Conservation (phyloP, 2,113 vertebrate genomes). For the Puntigrus tetrazona region DNA sequence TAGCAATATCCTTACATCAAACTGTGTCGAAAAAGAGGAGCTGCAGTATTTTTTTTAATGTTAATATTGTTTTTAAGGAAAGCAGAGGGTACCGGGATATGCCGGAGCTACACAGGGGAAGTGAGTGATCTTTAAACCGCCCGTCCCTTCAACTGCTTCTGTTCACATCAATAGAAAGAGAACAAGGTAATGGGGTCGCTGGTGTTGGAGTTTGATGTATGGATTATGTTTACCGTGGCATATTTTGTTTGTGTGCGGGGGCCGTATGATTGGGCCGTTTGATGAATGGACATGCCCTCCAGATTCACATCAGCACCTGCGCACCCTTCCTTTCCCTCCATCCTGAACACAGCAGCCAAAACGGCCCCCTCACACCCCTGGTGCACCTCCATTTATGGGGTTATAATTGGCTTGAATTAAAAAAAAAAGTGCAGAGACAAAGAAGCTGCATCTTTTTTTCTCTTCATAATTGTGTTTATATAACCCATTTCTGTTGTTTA, state of each 20-base stretch:
- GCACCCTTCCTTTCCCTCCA: constrained; percentile 63
- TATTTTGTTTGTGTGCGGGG: constrained; percentile 77
- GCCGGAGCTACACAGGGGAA: constrained; percentile 39
- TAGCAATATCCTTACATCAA: neutral
- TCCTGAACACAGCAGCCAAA: constrained; percentile 44
- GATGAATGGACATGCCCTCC: constrained; percentile 81
- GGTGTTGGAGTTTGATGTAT: constrained; percentile 79
- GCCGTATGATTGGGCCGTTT: constrained; percentile 73
- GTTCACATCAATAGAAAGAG: constrained; percentile 58
- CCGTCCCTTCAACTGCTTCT: constrained; percentile 12
- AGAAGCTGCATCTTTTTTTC: constrained; percentile 19
- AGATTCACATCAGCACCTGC: constrained; percentile 75
- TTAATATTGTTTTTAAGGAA: constrained; percentile 13
- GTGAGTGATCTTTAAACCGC: constrained; percentile 39
- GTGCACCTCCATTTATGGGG: constrained; percentile 55
- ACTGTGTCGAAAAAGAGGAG: neutral
- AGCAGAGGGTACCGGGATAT: constrained; percentile 8
- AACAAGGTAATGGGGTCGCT: constrained; percentile 67
- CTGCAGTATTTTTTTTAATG: neutral
- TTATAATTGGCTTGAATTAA: constrained; percentile 49
- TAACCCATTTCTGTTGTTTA: constrained; percentile 48
- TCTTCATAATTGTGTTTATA: constrained; percentile 43
- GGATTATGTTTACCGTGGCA: constrained; percentile 83
- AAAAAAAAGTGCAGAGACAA: constrained; percentile 33
- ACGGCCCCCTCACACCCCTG: constrained; percentile 39